Conservation (phyloP, 2,113 vertebrate species). For the Numenius arquata region DNA sequence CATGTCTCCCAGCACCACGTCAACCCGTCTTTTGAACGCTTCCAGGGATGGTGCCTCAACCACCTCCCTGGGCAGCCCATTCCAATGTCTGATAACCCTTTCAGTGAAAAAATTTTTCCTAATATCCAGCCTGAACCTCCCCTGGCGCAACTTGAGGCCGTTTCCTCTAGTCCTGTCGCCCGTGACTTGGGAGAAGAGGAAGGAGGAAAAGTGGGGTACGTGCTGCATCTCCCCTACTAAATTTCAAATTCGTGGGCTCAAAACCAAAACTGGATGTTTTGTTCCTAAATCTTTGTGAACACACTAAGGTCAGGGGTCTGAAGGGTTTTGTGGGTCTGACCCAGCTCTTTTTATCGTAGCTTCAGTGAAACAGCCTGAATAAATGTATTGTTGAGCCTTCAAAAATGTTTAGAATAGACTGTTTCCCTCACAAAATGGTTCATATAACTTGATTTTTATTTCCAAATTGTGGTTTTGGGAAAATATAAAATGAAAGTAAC, state of each 20-base stretch:
- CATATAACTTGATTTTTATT: neutral
- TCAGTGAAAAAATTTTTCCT: no score
- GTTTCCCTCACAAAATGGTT: neutral
- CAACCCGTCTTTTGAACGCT: no score
- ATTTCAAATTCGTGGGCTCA: neutral
- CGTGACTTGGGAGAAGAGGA: no score
- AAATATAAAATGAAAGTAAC: neutral
- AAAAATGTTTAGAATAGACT: neutral
- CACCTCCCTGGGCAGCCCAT: no score
- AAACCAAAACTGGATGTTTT: neutral
- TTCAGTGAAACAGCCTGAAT: neutral
- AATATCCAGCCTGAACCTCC: no score
- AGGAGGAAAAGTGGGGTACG: accelerated
- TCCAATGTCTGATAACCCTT: no score
- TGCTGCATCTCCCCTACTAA: neutral
- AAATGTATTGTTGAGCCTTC: neutral
- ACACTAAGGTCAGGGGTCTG: neutral
- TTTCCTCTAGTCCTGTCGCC: no score
- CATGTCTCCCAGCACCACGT: no score
- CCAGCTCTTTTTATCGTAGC: neutral
- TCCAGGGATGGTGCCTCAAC: no score
- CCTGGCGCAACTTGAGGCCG: no score
- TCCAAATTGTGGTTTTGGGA: neutral
- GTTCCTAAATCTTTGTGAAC: neutral
- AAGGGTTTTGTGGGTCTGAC: neutral